Evolutionary conservation across 2,888 invertebrate species (phyloP), one percentile per base, ranked within the genome.

Genomic region (Plebejus melissa): DNA sequence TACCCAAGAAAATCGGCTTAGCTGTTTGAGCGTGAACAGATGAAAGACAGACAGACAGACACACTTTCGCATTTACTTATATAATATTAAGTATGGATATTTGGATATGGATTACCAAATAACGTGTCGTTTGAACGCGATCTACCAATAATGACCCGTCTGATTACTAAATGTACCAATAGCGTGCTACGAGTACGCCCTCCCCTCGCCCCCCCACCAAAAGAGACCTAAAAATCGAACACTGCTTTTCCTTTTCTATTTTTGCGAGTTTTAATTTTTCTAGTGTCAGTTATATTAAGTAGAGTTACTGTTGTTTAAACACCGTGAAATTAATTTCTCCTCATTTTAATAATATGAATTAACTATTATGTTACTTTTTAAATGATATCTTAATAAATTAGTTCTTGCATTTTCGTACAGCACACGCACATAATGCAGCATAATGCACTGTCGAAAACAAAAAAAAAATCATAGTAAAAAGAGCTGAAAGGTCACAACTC

Each of bases 301-400:
- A 69, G n/a, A 46, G 46, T 50, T 71, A 50, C 71, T 16, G 41
- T 28, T 71, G 71, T 6, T 50, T 46, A 71, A 4, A 28, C 9
- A 28, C 28, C 50, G 50, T 71, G 13, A 46, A 38, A 28, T 28
- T 11, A 46, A 46, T 71, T 71, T 71, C 32, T 71, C 50, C 46
- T 71, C 46, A 71, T 71, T 71, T 22, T 28, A 46, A 71, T 71
- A 32, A 4, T n/a, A 70, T n/a, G 32, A 32, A 70, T 22, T 58
- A 32, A 70, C 9, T 58, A 58, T 2, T 50, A 22, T 46, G 46
- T 69, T 38, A 41, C n/a, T 38, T 70, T 41, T 70, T 41, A 41
- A 41, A 7, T 46, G 22, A 13, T 16, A 50, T 22, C 7, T 28
- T 50, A 50, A 46, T 50, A 4, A 28, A 22, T 22, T 11, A 22